Evolutionary conservation across 2,113 vertebrate genomes (phyloP), one percentile per base, ranked within the genome.

Genomic region (Siniperca chuatsi): DNA sequence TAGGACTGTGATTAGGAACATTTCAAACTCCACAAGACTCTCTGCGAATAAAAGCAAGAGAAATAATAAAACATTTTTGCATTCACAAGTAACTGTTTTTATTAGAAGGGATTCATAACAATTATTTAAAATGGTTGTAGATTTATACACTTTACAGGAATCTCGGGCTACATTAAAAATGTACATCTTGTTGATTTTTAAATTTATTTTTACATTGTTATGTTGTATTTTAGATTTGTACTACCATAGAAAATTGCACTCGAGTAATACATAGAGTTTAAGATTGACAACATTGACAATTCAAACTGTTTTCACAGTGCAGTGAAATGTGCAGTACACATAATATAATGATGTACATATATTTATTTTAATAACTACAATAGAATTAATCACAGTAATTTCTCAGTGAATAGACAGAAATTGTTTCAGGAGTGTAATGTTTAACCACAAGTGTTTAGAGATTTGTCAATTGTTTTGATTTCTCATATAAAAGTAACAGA

Each of bases 401-500:
- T 70, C 8, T 75, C 6, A n/a, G 12, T 67, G 9, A 76, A 54
- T 25, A 2, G 21, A 48, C 21, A 11, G 12, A 62, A 77, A 66
- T 37, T 2, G 9, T 37, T 58, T 21, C 6, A 46, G 5, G 66
- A 57, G 69, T 50, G 10, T 68, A 21, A 54, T n/a, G n/a, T 80
- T 76, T 58, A 23, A 78, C 15, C 46, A 61, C 74, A 58, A 33
- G 46, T 54, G 52, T 71, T 35, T 4, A 42, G 46, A 48, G 29
- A 16, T 18, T 12, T 67, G 25, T 60, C 7, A 35, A 10, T 62
- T 66, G 75, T 67, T 84, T 76, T 79, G 72, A 74, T 79, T 37
- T 58, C 66, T 69, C 33, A 76, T 4, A 37, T 40, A 25, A 71
- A 83, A 85, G 70, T 2, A 65, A 73, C n/a, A 68, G 33, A 82